Evolutionary conservation across 2,797 vertebrate genomes (phyloP).

Genomic region (Spinibarbus caldwelli): DNA sequence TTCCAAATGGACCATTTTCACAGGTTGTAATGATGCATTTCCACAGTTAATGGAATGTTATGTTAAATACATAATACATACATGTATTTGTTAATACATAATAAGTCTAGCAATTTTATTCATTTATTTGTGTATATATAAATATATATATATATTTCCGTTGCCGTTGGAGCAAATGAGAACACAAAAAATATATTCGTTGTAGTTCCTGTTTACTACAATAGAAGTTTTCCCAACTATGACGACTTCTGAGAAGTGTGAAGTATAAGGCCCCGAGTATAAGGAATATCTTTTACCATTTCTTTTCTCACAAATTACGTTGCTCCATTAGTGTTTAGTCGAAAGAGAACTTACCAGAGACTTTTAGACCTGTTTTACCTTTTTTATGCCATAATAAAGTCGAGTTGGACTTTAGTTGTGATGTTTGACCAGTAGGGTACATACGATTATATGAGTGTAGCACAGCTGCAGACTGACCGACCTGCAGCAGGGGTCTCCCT

Average conservation of each 20-base stretch:
- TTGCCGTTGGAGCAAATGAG: background rate
- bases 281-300: background rate
- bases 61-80: too few species aligned
- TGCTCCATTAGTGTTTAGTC: background rate
- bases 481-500: slow-evolving; percentile 57
- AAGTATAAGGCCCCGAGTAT: background rate
- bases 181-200: background rate
- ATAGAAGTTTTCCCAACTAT: background rate
- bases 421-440: background rate
- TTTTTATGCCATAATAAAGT: background rate
- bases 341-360: background rate
- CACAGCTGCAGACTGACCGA: slow-evolving; percentile 59
- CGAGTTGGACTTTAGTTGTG: background rate
- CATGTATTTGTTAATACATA: too few species aligned
- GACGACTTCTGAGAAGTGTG: background rate
- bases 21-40: background rate
- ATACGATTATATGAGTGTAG: background rate
- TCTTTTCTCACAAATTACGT: background rate
- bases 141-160: background rate
- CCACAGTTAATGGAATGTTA: too few species aligned
- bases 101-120: background rate
- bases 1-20: background rate
- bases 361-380: background rate
- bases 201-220: background rate
- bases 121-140: background rate